Conservation (phyloP, 2,113 vertebrate species). For the Oncorhynchus gorbuscha region DNA sequence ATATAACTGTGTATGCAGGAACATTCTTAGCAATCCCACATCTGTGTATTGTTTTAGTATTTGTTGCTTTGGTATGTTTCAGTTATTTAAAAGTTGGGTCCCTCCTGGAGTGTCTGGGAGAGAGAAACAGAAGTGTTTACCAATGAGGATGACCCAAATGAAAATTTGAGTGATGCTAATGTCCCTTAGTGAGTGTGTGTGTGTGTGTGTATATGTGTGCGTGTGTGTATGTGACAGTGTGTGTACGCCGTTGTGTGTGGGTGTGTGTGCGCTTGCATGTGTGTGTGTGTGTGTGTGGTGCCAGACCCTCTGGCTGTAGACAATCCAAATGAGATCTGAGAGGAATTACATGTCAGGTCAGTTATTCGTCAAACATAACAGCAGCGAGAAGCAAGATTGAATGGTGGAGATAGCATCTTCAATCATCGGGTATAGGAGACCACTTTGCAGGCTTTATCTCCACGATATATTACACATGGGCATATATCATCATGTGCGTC, state of each 20-base stretch:
- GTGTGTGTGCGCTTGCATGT: no score
- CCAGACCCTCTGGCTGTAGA: slow-evolving; percentile 48
- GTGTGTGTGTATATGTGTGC: slow-evolving; percentile 1
- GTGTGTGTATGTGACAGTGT: not conserved
- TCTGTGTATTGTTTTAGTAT: not conserved
- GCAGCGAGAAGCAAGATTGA: slow-evolving; percentile 52
- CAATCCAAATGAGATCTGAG: slow-evolving; percentile 60
- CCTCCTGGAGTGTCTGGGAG: not conserved
- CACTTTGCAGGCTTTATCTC: slow-evolving; percentile 53
- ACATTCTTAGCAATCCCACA: no score
- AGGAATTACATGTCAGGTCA: slow-evolving; percentile 52
- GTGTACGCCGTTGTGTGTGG: not conserved
- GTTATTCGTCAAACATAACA: slow-evolving; percentile 59
- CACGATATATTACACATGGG: slow-evolving; percentile 51
- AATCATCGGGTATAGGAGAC: slow-evolving; percentile 47
- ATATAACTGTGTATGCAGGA: not conserved
- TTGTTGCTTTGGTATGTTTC: not conserved
- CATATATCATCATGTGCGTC: slow-evolving; percentile 46
- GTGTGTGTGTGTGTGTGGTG: slow-evolving; percentile 13
- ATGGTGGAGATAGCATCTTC: slow-evolving; percentile 54
- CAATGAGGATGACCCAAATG: slow-evolving; percentile 47
- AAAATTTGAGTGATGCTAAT: slow-evolving; percentile 37
- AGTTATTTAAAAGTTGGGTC: slow-evolving; percentile 5
- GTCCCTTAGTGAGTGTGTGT: slow-evolving; percentile 3
- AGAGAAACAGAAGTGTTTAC: slow-evolving; percentile 11